These are phyloP conservation scores for Platorchestia sp. DNA, from an alignment of 1,140 invertebrate species.

Conservation along the genomic window DNA sequence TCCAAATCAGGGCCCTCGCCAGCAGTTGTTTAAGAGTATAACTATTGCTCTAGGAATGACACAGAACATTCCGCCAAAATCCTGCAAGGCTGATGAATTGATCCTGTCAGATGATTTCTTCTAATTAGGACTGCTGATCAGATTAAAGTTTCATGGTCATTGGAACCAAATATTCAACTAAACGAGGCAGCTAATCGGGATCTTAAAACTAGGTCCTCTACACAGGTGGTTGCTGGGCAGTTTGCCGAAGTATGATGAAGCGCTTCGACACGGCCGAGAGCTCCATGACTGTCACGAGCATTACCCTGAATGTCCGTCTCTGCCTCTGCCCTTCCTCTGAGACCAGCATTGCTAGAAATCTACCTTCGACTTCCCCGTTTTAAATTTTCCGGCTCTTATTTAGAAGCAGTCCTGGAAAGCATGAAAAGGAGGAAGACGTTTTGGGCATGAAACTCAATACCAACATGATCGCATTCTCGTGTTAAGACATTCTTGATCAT, in stretches of 20 bases:
- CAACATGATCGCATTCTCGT: not conserved
- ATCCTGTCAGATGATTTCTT: too few relatives aligned
- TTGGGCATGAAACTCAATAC: not conserved
- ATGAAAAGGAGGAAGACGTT: not conserved
- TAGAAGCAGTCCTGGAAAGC: not conserved
- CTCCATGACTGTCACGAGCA: conserved; percentile 1
- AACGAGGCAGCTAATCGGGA: too few relatives aligned
- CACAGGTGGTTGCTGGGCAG: conserved; percentile 27
- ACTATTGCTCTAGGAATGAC: too few relatives aligned
- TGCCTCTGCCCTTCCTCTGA: conserved; percentile 35
- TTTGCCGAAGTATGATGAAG: not conserved
- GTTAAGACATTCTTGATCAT: too few relatives aligned
- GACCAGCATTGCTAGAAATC: not conserved
- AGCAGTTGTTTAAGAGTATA: too few relatives aligned
- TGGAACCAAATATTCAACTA: too few relatives aligned
- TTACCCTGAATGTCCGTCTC: not conserved
- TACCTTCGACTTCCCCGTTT: not conserved
- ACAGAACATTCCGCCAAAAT: too few relatives aligned
- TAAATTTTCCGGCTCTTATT: not conserved
- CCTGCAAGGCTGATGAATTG: too few relatives aligned
- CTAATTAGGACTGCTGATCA: too few relatives aligned
- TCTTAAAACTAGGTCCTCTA: not conserved
- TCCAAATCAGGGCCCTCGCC: too few relatives aligned
- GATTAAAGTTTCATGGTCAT: too few relatives aligned
- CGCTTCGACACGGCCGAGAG: not conserved